Evolutionary conservation across 2,888 invertebrate genomes (phyloP), one percentile per base, ranked within the genome.

Genomic region (Bellardia bayeri): DNA sequence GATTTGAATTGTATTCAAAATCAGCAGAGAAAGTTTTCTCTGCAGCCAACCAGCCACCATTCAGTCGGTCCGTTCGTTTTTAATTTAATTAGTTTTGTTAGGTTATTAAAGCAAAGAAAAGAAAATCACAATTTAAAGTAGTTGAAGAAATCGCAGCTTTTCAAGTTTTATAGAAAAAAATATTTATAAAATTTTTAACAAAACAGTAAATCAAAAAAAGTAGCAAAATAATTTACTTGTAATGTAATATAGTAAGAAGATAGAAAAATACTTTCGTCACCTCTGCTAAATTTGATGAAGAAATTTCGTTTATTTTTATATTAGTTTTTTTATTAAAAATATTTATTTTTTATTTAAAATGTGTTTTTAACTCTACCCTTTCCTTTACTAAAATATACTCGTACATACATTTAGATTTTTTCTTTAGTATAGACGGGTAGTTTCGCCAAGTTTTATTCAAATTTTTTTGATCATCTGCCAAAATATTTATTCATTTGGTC

Each of bases 51-150:
- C 37, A 37, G 37, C 37, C 37, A 37, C 63, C 45, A 45, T 71
- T 66, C 56, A 76, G 80, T 14, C 63, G 30, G 79, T 66, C 40
- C 63, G 23, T 58, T 69, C 49, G 33, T 80, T 80, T 78, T 37
- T 78, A 78, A 76, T 86, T 86, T 61, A 82, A 82, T 78, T 82
- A 78, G 68, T 37, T 76, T 80, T 56, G 64, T 76, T 76, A 76
- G 51, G 9, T 16, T 33, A 64, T 54, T 72, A 56, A 72, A 81
- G 16, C 64, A 16, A 40, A 42, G 9, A 37, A 37, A 45, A 45
- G 33, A 54, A 71, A 49, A 69, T 9, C 9, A 23, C 54, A 66
- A 54, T 76, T 14, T 37, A 37, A 37, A 37, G 40, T 33, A 56
- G 6, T n/a, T n/a, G n/a, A 51, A 51, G 14, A 7, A 16, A 16